A percentile compares a stretch with the other conserved stretches of the same genome.
Evolutionary conservation across 1,140 invertebrate genomes (phyloP).

Genomic region (Pseudoatta argentina): DNA sequence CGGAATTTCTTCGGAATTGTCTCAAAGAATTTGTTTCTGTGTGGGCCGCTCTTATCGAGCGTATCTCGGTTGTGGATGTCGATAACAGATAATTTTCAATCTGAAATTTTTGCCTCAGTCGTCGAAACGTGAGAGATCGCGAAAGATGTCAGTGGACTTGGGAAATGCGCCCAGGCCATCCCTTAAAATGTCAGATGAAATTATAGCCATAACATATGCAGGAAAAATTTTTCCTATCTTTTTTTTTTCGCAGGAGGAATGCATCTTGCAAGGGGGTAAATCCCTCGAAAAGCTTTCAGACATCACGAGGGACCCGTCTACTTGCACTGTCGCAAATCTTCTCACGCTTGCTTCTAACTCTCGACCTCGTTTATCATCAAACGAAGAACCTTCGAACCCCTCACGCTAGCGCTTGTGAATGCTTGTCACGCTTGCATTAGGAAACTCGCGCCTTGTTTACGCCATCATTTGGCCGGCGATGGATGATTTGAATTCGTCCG

Average conservation of each 20-base stretch:
- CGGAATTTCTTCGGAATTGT: constrained; percentile 21
- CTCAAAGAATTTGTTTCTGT: constrained; percentile 64
- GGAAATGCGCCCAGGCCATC: background rate
- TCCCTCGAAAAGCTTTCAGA: constrained; percentile 30
- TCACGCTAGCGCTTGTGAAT: constrained; percentile 50
- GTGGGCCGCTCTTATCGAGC: constrained; percentile 57
- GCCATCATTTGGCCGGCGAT: constrained; percentile 69
- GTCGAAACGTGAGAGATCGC: constrained; percentile 14
- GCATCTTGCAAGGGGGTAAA: constrained; percentile 26
- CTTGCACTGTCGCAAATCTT: constrained; percentile 63
- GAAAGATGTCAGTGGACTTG: background rate
- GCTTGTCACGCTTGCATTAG: constrained; percentile 73
- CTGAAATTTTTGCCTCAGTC: constrained; percentile 50
- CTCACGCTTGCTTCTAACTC: constrained; percentile 48
- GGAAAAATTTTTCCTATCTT: background rate
- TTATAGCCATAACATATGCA: constrained; percentile 19
- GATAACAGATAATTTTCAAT: constrained; percentile 66
- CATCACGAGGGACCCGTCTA: constrained; percentile 29
- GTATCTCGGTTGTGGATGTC: constrained; percentile 51
- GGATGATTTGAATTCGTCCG: constrained; percentile 72
- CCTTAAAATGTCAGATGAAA: constrained; percentile 34
- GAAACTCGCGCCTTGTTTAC: constrained; percentile 73
- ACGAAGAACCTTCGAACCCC: constrained; percentile 54
- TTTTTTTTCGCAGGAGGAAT: constrained; percentile 7
- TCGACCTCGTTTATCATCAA: constrained; percentile 50